Percentiles rank a stretch among this genome's conserved stretches.
These are phyloP conservation scores for Cyphomyrmex costatus DNA, from an alignment of 1,140 invertebrate genomes.

Conservation along the genomic window DNA sequence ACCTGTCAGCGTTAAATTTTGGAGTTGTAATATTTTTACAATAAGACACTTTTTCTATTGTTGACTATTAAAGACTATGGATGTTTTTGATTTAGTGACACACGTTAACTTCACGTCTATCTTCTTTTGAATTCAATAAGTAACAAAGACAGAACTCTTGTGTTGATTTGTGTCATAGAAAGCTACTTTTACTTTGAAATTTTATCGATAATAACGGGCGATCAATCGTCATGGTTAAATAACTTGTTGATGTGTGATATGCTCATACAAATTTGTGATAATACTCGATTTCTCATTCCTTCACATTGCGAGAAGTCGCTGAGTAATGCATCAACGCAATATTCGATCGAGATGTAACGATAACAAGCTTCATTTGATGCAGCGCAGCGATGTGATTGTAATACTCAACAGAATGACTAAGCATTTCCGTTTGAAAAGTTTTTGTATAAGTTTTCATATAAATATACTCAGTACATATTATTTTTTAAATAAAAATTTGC, in stretches of 20 bases:
- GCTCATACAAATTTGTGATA: conserved; percentile 6
- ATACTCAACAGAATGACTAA: background rate
- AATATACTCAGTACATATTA: background rate
- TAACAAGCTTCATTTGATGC: background rate
- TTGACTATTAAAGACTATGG: background rate
- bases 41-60: background rate
- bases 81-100: too few species aligned
- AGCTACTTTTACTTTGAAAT: background rate
- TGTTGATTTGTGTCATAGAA: too few species aligned
- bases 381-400: background rate
- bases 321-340: background rate
- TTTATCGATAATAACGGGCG: background rate
- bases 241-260: background rate
- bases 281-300: background rate
- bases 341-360: conserved; percentile 8
- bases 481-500: conserved; percentile 9
- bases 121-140: too few species aligned
- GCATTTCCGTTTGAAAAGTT: conserved; percentile 1
- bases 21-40: background rate
- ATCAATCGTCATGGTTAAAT: background rate
- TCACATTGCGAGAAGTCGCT: background rate
- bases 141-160: too few species aligned
- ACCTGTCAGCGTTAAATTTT: background rate
- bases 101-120: too few species aligned
- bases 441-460: background rate